Conservation (phyloP, 2,113 vertebrate genomes). For the Megaleporinus macrocephalus region DNA sequence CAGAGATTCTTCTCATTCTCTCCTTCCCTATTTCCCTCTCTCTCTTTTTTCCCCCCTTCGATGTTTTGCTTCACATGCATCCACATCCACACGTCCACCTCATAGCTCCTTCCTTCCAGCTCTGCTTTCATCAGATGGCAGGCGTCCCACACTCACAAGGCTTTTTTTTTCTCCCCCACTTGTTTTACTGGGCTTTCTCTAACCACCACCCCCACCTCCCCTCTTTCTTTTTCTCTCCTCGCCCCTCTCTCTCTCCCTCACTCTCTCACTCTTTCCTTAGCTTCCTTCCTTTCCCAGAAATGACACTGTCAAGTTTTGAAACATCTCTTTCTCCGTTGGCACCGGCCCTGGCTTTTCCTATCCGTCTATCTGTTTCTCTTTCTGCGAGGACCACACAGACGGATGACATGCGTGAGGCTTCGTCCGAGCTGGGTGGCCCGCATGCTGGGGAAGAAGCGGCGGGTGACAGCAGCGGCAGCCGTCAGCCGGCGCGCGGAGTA, state of each 20-base stretch:
- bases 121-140: slow-evolving; percentile 51
- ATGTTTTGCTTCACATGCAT: background rate
- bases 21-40: background rate
- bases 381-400: slow-evolving; percentile 81
- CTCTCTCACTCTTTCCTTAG: slow-evolving; percentile 33
- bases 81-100: slow-evolving; percentile 27
- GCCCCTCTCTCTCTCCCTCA: slow-evolving; percentile 13
- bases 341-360: slow-evolving; percentile 65
- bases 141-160: slow-evolving; percentile 48
- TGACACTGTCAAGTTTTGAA: slow-evolving; percentile 80
- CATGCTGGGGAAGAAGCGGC: slow-evolving; percentile 73
- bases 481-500: slow-evolving; percentile 77
- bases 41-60: background rate
- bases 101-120: slow-evolving; percentile 17
- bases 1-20: slow-evolving; percentile 45
- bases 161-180: slow-evolving; percentile 41
- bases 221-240: slow-evolving; percentile 5
- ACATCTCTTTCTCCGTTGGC: slow-evolving; percentile 78
- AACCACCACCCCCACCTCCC: slow-evolving; percentile 36
- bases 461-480: slow-evolving; percentile 79
- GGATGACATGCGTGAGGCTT: slow-evolving; percentile 77
- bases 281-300: slow-evolving; percentile 67
- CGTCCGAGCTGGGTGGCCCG: slow-evolving; percentile 80
- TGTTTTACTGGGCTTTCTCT: slow-evolving; percentile 54
- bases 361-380: slow-evolving; percentile 74